Conservation (phyloP, 2,888 invertebrate species). For the Melanophora roralis region DNA sequence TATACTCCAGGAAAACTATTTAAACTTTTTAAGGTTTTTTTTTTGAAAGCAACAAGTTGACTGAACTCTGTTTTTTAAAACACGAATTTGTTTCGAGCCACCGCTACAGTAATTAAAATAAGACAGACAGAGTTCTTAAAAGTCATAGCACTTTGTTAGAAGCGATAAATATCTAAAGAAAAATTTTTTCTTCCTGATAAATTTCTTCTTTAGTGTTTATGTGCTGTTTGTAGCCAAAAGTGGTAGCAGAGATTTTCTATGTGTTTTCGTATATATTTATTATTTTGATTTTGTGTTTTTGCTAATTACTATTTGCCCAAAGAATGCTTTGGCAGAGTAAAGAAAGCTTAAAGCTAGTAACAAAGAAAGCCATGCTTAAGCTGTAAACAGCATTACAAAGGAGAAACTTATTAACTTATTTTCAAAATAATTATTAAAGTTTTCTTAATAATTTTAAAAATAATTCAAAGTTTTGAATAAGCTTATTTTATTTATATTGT, state of each 20-base stretch:
- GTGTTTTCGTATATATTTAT: constrained; percentile 11
- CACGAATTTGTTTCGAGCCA: constrained; percentile 39
- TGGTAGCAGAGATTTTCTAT: constrained; percentile 18
- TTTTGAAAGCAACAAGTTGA: constrained; percentile 26
- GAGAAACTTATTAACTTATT: no score
- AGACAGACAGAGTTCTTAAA: constrained; percentile 20
- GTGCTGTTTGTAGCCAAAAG: constrained; percentile 9
- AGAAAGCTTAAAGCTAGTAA: neutral
- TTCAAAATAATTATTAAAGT: no score
- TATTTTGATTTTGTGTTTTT: constrained; percentile 21
- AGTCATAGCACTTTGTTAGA: constrained; percentile 61
- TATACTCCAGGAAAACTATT: constrained; percentile 24
- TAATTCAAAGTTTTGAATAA: no score
- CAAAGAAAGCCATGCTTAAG: neutral
- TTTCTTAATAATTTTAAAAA: no score
- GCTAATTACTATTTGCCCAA: constrained; percentile 39
- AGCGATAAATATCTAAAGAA: constrained; percentile 49
- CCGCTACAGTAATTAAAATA: neutral
- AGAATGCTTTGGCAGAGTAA: neutral
- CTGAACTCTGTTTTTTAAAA: constrained; percentile 40
- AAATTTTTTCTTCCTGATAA: constrained; percentile 40
- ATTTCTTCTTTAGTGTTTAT: neutral
- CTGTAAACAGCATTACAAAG: no score
- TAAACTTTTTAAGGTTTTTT: neutral
- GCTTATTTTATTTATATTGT: no score